Evolutionary conservation across 2,113 vertebrate species (phyloP), one percentile per base, ranked within the genome.

Genomic region (Pimephales promelas): DNA sequence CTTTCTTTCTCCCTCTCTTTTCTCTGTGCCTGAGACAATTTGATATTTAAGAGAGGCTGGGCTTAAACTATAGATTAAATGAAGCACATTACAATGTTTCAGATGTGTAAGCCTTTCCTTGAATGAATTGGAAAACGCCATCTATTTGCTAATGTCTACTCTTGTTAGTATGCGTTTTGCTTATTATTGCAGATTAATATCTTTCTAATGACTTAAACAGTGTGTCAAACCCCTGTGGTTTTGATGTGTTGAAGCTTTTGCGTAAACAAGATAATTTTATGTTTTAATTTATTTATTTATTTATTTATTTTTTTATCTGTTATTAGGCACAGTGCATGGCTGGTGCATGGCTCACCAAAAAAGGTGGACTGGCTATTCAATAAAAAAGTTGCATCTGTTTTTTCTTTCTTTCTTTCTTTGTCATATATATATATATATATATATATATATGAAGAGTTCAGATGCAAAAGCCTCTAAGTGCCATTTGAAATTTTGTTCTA

Each of bases 1-100:
- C 57, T 82, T 72, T 85, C 16, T 20, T 36, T 68, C 56, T 78
- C 79, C 87, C 76, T 79, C 88, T 88, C 88, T 90, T 88, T 85
- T 88, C 83, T 88, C 86, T 82, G 72, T 91, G 89, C 88, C 86
- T 89, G 84, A 95, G 93, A 93, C 95, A 96, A 94, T 96, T 96
- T 95, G 95, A 97, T 96, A 97, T 95, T 94, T 95, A 94, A 94
- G 96, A 96, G 94, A 95, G 91, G 96, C 93, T 94, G 95, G 96
- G 96, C 94, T 95, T 92, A 95, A 94, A 95, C 94, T 93, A 93
- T 94, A 92, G 92, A 92, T 94, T 92, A 93, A 95, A 96, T 94
- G 91, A 96, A 92, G 85, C 92, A n/a, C n/a, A 57, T 34, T 28
- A 62, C 43, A 4, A n/a, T n/a, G n/a, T n/a, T n/a, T n/a, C n/a